phyloP scores from a whole-genome alignment of 23 tunicate species.

The Trididemnum miniatum region DNA sequence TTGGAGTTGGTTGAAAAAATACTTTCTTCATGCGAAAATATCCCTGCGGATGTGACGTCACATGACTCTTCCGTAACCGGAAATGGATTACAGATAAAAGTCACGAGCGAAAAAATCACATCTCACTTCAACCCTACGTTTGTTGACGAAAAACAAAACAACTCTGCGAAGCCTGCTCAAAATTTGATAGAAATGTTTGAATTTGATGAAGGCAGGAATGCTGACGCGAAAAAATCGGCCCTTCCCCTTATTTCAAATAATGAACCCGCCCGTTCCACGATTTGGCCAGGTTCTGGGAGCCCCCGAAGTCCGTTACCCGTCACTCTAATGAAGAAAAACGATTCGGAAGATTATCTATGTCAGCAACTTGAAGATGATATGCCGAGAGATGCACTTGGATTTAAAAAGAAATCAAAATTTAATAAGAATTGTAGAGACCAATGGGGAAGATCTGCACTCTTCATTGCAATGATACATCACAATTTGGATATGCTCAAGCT shows the following conservation, averaged over 20 bases:
- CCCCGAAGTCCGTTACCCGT: constrained; percentile 13
- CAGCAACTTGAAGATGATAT: not conserved
- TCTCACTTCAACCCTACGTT: not conserved
- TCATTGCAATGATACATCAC: constrained; percentile 50
- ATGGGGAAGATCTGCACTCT: constrained; percentile 68
- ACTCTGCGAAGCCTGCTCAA: not conserved
- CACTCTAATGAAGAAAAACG: not conserved
- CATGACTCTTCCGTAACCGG: too few species aligned
- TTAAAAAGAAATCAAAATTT: constrained; percentile 9
- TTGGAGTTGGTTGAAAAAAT: constrained; percentile 37
- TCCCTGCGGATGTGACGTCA: not conserved
- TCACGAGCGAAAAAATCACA: not conserved
- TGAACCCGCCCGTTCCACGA: not conserved
- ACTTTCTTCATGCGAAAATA: not conserved
- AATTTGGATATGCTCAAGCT: constrained; percentile 60
- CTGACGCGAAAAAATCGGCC: not conserved
- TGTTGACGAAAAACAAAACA: not conserved
- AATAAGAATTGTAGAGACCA: constrained; percentile 74
- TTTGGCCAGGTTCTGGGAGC: not conserved
- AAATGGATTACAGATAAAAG: not conserved
- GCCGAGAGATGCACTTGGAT: not conserved
- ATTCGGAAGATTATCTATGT: not conserved
- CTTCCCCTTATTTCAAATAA: not conserved
- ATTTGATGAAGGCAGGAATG: not conserved
- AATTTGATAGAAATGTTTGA: not conserved